Percentiles rank a stretch among this genome's conserved stretches.
Conservation (phyloP, 2,113 vertebrate species). For the Lampris incognitus region DNA sequence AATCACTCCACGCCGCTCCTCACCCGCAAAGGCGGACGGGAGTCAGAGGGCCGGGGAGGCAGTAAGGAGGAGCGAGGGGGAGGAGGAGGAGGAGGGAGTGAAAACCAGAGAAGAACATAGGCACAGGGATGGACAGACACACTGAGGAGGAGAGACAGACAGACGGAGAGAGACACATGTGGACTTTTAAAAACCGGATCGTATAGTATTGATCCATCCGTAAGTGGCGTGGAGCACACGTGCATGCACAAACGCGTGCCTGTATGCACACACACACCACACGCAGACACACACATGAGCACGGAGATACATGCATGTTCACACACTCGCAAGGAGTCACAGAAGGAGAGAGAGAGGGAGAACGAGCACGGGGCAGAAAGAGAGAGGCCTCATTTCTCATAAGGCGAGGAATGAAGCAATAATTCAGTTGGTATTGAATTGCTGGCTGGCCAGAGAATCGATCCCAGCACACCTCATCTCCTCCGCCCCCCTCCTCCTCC, state of each 20-base stretch:
- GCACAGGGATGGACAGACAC: background rate
- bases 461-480: constrained; percentile 78
- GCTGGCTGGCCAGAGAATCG: constrained; percentile 89
- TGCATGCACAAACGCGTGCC: constrained; percentile 20
- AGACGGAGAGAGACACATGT: constrained; percentile 40
- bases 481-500: constrained; percentile 40
- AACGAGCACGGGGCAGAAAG: constrained; percentile 62
- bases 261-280: constrained; percentile 20
- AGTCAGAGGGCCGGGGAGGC: background rate
- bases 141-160: background rate
- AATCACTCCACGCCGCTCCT: too few relatives aligned
- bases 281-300: constrained; percentile 71
- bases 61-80: background rate
- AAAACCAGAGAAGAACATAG: background rate
- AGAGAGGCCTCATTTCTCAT: constrained; percentile 91
- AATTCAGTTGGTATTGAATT: constrained; percentile 97
- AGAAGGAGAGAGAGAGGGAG: constrained; percentile 73
- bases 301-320: constrained; percentile 78
- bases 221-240: constrained; percentile 85
- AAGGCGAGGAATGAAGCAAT: constrained; percentile 99
- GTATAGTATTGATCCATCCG: constrained; percentile 92
- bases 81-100: background rate
- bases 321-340: constrained; percentile 26
- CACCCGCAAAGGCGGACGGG: too few relatives aligned
- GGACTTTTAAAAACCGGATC: constrained; percentile 93